Evolutionary conservation across 2,113 vertebrate species (phyloP).

Genomic region (Pelecanoides urinatrix): DNA sequence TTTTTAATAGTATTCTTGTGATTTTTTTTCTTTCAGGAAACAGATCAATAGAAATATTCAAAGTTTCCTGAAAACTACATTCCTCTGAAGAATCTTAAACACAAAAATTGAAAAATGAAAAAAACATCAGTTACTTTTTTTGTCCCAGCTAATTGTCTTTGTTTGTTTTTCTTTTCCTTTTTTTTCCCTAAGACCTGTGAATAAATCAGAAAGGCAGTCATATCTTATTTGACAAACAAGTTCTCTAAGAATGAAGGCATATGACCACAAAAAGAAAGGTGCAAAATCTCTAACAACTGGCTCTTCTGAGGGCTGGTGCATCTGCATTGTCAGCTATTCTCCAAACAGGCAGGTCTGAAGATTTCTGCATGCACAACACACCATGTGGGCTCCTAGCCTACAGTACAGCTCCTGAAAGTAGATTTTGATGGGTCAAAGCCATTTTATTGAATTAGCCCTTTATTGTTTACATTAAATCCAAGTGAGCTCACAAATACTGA

Average conservation of each 20-base stretch:
- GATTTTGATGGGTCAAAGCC: conserved; percentile 58
- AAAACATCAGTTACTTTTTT: not conserved
- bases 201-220: not conserved
- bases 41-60: not conserved
- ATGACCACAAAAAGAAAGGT: not conserved
- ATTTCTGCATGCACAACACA: not conserved
- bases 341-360: not conserved
- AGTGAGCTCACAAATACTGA: conserved; percentile 66
- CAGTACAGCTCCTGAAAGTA: conserved; percentile 25
- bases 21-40: not conserved
- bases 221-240: not conserved
- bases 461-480: conserved; percentile 70
- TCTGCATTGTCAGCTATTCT: not conserved
- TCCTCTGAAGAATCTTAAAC: not conserved
- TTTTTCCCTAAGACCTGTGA: not conserved
- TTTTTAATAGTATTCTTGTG: not conserved
- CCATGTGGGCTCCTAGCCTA: conserved; percentile 25
- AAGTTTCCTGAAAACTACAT: not conserved
- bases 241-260: not conserved
- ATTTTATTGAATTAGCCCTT: conserved; percentile 64
- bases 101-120: accelerated
- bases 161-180: not conserved
- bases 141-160: not conserved
- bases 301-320: not conserved
- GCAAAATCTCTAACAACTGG: not conserved